phyloP scores from a whole-genome alignment of 2,888 invertebrate species.

The Euzophera pinguis region DNA sequence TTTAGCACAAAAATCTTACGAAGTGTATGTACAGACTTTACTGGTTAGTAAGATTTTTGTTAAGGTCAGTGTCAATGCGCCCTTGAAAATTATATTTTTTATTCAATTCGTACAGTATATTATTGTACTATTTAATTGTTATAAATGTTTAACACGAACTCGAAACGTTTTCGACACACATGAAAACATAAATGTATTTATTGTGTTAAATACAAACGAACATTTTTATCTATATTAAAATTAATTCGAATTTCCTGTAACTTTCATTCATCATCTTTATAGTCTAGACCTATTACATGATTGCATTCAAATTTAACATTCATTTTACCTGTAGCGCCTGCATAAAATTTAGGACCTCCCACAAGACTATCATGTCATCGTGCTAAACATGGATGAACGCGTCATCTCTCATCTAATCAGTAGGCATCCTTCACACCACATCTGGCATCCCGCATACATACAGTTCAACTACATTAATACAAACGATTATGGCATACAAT shows the following conservation, averaged over 20 bases:
- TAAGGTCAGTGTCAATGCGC: background rate
- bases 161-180: too few relatives aligned
- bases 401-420: conserved; percentile 20
- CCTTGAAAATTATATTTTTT: background rate
- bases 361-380: conserved; percentile 1
- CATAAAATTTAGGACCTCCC: conserved; percentile 8
- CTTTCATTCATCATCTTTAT: too few relatives aligned
- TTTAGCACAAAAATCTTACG: conserved; percentile 4
- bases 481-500: conserved; percentile 1
- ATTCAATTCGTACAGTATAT: background rate
- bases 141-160: too few relatives aligned
- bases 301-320: background rate
- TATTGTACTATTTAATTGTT: too few relatives aligned
- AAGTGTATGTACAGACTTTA: background rate
- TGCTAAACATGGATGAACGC: conserved; percentile 7
- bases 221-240: too few relatives aligned
- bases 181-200: too few relatives aligned
- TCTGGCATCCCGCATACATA: background rate
- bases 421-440: conserved; percentile 26
- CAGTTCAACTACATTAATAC: background rate
- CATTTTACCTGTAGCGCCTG: background rate
- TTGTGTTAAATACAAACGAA: too few relatives aligned
- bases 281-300: background rate
- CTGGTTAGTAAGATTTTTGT: background rate
- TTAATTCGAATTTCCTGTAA: too few relatives aligned